These are phyloP conservation scores for Rhopalosiphum padi DNA, from an alignment of 1,140 invertebrate genomes.

Conservation along the genomic window DNA sequence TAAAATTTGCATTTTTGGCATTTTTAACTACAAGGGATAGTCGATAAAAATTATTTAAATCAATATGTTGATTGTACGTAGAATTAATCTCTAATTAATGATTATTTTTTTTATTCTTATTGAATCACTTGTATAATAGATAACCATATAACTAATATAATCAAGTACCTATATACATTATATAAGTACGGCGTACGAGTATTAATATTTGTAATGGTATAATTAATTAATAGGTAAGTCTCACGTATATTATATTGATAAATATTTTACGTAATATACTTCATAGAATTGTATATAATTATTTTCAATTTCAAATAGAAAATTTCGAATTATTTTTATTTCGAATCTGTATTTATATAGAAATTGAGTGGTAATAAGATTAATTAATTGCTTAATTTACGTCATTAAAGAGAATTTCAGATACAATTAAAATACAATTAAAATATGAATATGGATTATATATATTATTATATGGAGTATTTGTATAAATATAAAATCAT, in stretches of 20 bases:
- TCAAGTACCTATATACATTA: not conserved
- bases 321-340: not conserved
- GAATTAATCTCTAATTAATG: not conserved
- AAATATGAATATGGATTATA: not conserved
- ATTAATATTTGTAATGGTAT: not conserved
- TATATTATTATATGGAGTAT: not conserved
- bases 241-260: not conserved
- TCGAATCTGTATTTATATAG: not conserved
- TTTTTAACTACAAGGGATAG: not conserved
- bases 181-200: not conserved
- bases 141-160: not conserved
- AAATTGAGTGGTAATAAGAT: not conserved
- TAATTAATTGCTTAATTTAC: not conserved
- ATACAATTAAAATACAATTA: not conserved
- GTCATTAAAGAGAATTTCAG: not conserved
- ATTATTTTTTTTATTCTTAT: not conserved
- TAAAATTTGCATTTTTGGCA: conserved; percentile 12
- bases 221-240: not conserved
- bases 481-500: not conserved
- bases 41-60: not conserved
- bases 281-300: not conserved
- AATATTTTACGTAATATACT: not conserved
- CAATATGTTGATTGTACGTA: not conserved
- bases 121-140: not conserved
- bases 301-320: not conserved